A percentile compares a stretch with the other conserved stretches of the same genome.
Evolutionary conservation across 2,113 vertebrate genomes (phyloP).

Genomic region (Forbesichthys papilliferus): DNA sequence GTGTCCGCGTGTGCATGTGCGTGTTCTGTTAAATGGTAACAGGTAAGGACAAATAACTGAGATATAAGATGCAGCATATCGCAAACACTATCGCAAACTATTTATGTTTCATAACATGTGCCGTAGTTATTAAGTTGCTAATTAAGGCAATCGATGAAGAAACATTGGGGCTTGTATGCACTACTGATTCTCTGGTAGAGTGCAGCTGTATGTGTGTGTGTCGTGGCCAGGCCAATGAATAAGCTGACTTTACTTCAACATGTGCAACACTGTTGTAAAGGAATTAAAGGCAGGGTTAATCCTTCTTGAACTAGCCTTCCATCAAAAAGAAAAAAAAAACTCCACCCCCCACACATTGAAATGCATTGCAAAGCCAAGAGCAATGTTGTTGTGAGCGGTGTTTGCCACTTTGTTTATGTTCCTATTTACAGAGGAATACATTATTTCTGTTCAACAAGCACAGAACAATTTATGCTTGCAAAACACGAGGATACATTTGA

Average conservation of each 20-base stretch:
- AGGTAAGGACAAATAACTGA: slow-evolving; percentile 26
- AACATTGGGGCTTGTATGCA: slow-evolving; percentile 44
- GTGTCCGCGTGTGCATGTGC: slow-evolving; percentile 12
- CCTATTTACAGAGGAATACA: no score
- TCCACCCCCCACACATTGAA: no score
- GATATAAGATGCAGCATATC: background rate
- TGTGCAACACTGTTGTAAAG: slow-evolving; percentile 20
- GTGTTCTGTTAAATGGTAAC: slow-evolving; percentile 35
- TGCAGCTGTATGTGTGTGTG: slow-evolving; percentile 31
- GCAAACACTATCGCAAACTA: slow-evolving; percentile 6
- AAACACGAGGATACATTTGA: no score
- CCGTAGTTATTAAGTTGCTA: background rate
- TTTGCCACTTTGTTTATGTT: no score
- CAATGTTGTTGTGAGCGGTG: no score
- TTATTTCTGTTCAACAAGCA: no score
- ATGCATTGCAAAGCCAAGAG: no score
- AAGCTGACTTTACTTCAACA: slow-evolving; percentile 19
- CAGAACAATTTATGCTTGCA: no score
- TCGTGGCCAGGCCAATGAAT: slow-evolving; percentile 7
- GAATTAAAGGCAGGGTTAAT: background rate
- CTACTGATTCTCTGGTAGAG: slow-evolving; percentile 30
- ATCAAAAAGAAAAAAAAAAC: no score
- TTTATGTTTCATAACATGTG: slow-evolving; percentile 2
- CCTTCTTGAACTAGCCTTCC: no score
- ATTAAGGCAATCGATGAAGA: background rate